These are phyloP conservation scores for Epinotia nisella DNA, from an alignment of 2,888 invertebrate genomes.

Conservation along the genomic window DNA sequence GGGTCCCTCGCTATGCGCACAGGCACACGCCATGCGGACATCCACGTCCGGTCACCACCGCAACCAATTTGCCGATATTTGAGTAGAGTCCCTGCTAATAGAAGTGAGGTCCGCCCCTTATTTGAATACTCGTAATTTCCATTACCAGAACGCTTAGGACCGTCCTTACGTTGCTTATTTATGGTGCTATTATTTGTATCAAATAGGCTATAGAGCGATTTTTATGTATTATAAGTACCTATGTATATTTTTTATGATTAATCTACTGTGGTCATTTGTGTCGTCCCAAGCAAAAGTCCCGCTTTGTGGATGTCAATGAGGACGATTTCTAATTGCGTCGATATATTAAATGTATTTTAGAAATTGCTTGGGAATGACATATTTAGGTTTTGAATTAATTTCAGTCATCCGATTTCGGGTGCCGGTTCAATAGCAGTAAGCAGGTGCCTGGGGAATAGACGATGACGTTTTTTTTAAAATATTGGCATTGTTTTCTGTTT, in stretches of 20 bases:
- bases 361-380: too few relatives aligned
- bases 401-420: too few relatives aligned
- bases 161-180: constrained; percentile 32
- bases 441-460: too few relatives aligned
- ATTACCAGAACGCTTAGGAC: constrained; percentile 53
- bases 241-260: background rate
- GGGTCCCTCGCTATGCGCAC: constrained; percentile 5
- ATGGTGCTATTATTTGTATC: constrained; percentile 16
- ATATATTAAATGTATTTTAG: too few relatives aligned
- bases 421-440: too few relatives aligned
- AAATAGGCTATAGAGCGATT: too few relatives aligned
- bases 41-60: constrained; percentile 47
- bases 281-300: too few relatives aligned
- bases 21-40: constrained; percentile 33
- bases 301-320: too few relatives aligned
- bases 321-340: too few relatives aligned
- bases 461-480: too few relatives aligned
- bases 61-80: constrained; percentile 58
- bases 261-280: background rate
- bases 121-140: constrained; percentile 64
- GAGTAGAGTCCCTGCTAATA: constrained; percentile 51
- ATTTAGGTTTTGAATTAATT: too few relatives aligned
- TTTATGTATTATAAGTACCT: background rate
- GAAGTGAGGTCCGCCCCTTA: constrained; percentile 49
- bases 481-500: too few relatives aligned